Evolutionary conservation across 2,113 vertebrate species (phyloP).

Genomic region (Pundamilia nyererei): DNA sequence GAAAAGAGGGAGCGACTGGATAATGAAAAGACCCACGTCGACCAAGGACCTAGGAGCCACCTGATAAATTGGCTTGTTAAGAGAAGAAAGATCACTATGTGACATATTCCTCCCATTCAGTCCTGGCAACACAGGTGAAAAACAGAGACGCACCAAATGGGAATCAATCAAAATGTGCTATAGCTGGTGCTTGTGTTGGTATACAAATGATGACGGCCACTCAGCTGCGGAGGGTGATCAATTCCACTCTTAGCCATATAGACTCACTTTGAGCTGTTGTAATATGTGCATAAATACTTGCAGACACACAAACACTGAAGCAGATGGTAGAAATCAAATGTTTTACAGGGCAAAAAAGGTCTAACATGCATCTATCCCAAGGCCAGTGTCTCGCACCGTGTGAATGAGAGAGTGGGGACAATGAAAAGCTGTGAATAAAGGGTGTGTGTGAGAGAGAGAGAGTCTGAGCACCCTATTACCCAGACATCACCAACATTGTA

Average conservation of each 20-base stretch:
- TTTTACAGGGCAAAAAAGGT: constrained; percentile 16
- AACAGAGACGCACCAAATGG: constrained; percentile 28
- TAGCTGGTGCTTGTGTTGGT: constrained; percentile 46
- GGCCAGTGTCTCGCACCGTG: constrained; percentile 26
- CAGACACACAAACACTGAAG: background rate
- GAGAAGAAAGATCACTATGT: constrained; percentile 51
- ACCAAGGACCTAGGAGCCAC: constrained; percentile 53
- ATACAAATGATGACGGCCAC: background rate
- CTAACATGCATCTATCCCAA: constrained; percentile 37
- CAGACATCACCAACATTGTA: constrained; percentile 38
- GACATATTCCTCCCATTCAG: constrained; percentile 54
- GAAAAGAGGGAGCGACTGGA: constrained; percentile 54
- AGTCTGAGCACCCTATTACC: constrained; percentile 35
- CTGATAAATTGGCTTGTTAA: constrained; percentile 67
- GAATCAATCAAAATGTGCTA: constrained; percentile 36
- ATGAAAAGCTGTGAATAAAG: constrained; percentile 52
- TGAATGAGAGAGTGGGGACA: constrained; percentile 35
- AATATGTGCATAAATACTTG: background rate
- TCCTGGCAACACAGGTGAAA: constrained; percentile 50
- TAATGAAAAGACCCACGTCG: constrained; percentile 50
- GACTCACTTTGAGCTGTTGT: constrained; percentile 11
- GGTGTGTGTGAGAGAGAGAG: background rate
- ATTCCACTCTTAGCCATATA: background rate
- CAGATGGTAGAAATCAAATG: constrained; percentile 21
- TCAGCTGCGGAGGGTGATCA: constrained; percentile 16